phyloP scores from a whole-genome alignment of 2,797 vertebrate species.

The Scolopax bukidnonensis region DNA sequence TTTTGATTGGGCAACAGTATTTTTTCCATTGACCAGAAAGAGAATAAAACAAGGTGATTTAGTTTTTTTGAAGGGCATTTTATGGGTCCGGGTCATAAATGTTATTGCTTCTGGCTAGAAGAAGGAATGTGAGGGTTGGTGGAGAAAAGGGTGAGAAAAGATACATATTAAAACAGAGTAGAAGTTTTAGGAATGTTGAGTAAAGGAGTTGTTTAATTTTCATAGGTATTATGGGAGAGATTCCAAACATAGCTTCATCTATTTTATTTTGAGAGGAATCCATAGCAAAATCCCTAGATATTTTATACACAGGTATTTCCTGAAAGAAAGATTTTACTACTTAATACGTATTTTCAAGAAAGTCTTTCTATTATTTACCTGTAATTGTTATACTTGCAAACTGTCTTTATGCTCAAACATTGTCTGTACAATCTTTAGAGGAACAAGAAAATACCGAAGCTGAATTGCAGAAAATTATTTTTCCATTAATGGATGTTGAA shows the following conservation, averaged over 20 bases:
- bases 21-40: background rate
- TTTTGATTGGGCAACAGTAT: background rate
- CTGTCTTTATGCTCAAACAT: background rate
- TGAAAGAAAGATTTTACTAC: background rate
- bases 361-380: background rate
- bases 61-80: background rate
- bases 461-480: constrained; percentile 34
- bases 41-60: background rate
- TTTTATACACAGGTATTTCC: background rate
- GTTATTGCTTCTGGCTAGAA: background rate
- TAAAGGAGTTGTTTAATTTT: background rate
- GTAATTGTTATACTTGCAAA: background rate
- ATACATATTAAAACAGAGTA: background rate
- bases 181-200: background rate
- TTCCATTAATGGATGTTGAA: constrained; percentile 36
- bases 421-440: background rate
- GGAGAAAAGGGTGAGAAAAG: background rate
- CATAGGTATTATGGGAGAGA: background rate
- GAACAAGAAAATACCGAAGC: background rate
- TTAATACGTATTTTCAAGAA: background rate
- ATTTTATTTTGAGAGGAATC: background rate
- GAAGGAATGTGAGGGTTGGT: background rate
- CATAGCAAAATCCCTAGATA: background rate
- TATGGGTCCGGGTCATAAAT: background rate
- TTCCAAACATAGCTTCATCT: background rate